Evolutionary conservation across 2,888 invertebrate genomes (phyloP), one percentile per base, ranked within the genome.

Genomic region (Euspilapteryx auroguttella): DNA sequence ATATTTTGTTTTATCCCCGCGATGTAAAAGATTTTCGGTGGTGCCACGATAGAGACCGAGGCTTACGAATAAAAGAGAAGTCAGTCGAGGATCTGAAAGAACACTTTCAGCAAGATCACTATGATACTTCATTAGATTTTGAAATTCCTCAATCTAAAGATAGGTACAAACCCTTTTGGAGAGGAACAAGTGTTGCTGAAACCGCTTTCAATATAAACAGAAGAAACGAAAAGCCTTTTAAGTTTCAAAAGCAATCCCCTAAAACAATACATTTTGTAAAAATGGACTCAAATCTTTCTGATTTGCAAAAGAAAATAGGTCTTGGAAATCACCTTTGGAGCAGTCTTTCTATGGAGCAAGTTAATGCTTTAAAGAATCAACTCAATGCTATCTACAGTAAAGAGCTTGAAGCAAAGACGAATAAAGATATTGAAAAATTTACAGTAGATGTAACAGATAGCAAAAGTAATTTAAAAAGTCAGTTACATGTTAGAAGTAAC

Each of bases 81-180:
- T 93, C 94, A 0, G 90, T 94, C 0, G 89, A 90, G 55, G 89
- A 94, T 57, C 79, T 94, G 7, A 83, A 86, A 42, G 85, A 86
- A 35, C 83, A 85, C 44, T 89, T 90, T 43, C 82, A 83, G 45
- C 83, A 81, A 45, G 69, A 80, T 27, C 64, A 75, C 9, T 77
- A 78, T 35, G 78, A 66, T 62, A 53, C 20, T 63, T 79, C 39
- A 34, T 57, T 43, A 65, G 82, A 48, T 47, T 33, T 44, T 34
- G 77, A 44, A 42, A 62, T 33, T 59, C 56, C 61, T 9, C 61
- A 66, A 5, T 59, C 61, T 13, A 85, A 83, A 49, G 89, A 89
- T 40, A 79, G 79, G 1, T 89, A 89, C 47, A 89, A 88, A 50
- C 88, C 89, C 2, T 66, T 89, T 14, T 92, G 91, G 91, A 75